Conservation (phyloP, 2,113 vertebrate genomes). For the Anolis sagrei region DNA sequence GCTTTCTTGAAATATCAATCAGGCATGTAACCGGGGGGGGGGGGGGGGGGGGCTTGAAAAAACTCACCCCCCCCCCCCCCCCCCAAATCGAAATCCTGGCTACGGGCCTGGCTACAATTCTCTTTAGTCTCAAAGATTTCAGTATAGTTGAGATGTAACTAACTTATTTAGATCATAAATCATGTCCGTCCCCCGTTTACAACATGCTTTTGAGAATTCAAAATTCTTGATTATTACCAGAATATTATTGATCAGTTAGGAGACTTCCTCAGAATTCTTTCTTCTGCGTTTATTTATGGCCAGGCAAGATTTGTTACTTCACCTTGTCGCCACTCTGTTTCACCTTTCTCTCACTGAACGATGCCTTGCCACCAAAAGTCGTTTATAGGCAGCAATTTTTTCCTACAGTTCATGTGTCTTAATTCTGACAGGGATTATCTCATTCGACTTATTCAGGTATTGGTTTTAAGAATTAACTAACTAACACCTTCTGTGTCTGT, state of each 20-base stretch:
- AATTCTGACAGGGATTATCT: not conserved
- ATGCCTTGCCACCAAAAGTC: not conserved
- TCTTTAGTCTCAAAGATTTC: not conserved
- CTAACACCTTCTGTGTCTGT: not conserved
- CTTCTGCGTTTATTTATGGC: not conserved
- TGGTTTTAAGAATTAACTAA: not conserved
- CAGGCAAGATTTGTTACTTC: not conserved
- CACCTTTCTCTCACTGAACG: not conserved
- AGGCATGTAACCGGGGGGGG: no score
- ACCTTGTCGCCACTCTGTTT: not conserved
- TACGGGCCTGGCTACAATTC: no score
- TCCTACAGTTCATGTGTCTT: not conserved
- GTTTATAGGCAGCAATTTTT: not conserved
- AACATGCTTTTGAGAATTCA: not conserved
- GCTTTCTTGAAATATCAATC: no score
- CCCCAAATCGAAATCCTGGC: no score
- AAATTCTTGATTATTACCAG: not conserved
- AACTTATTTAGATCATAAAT: not conserved
- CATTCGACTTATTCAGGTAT: not conserved
- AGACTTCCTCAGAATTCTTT: not conserved
- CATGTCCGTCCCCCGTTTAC: no score
- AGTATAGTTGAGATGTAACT: not conserved
- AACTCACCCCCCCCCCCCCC: no score
- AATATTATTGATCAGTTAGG: not conserved
- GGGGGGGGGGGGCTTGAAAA: no score